Base-by-base conservation (phyloP, 2,113 vertebrate species). In the Scomber scombrus region DNA sequence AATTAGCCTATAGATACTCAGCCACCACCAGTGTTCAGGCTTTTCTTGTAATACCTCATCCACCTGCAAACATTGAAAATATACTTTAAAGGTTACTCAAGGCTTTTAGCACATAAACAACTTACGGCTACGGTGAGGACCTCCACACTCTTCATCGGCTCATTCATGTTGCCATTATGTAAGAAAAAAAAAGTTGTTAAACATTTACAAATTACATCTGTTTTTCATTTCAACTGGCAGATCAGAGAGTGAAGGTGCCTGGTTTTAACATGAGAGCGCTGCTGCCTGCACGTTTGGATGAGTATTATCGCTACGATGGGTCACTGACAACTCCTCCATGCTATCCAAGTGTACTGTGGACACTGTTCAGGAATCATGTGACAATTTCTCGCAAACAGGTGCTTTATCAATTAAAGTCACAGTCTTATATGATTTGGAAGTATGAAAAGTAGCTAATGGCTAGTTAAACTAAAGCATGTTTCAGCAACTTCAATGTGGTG, bases 271-370 rank as follows among this genome's bases (percentile, higher is more conserved):
- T 99, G 49, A 92, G 78, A 72, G 86, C 92, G 0, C 93, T 99
- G 81, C 94, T 99, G 75, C 98, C 98, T 2, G 51, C 86, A 5
- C 94, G 69, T 21, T 82, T 97, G 76, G 93, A 96, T 12, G 96
- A 98, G 73, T 99, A 96, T 75, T 99, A 97, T 66, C 97, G 96
- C 71, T 99, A 99, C 0, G 92, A 95, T 18, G 98, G 98, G 6
- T 99, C 98, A n/a, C 92, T 99, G 88, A 99, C 97, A 1, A 98
- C 97, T 5, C 98, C 98, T 9, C 98, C 98, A 0, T 99, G 98
- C 88, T 96, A 96, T 85, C 97, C 97, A 0, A 98, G 96, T 0
- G 98, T 99, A 65, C 93, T 97, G 78, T 99, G 98, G 98, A 98
- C 97, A 0, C 89, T 99, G 19, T 98, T 99, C 91, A 94, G 95